Conservation (phyloP, 2,797 vertebrate species). For the Melanotaenia trifasciata region DNA sequence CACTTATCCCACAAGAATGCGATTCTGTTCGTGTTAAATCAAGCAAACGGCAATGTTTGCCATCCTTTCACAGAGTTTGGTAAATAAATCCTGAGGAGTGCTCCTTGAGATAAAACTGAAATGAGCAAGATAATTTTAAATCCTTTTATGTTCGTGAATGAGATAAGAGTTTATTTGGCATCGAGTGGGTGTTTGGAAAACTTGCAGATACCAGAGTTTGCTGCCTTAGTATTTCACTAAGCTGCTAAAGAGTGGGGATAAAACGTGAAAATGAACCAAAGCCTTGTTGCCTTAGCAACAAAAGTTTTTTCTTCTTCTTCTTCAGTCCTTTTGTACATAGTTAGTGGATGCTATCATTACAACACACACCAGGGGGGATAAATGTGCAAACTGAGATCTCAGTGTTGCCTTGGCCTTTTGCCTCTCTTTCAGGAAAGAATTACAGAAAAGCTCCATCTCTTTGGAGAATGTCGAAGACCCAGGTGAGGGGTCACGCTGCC, state of each 20-base stretch:
- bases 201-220: slow-evolving; percentile 22
- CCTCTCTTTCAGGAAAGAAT: slow-evolving; percentile 71
- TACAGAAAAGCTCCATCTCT: slow-evolving; percentile 59
- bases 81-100: slow-evolving; percentile 60
- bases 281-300: slow-evolving; percentile 67
- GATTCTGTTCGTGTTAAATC: slow-evolving; percentile 66
- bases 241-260: slow-evolving; percentile 34
- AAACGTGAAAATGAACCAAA: slow-evolving; percentile 36
- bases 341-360: slow-evolving; percentile 65
- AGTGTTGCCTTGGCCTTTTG: slow-evolving; percentile 65
- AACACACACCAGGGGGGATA: slow-evolving; percentile 58
- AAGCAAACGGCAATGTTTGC: slow-evolving; percentile 67
- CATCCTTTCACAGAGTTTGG: slow-evolving; percentile 54
- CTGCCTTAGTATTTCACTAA: slow-evolving; percentile 38
- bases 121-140: slow-evolving; percentile 29
- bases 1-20: slow-evolving; percentile 68
- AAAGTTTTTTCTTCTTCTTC: slow-evolving; percentile 68
- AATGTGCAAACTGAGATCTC: slow-evolving; percentile 33
- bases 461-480: slow-evolving; percentile 69
- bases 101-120: slow-evolving; percentile 31
- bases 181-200: slow-evolving; percentile 44
- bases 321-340: slow-evolving; percentile 69
- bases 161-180: slow-evolving; percentile 38
- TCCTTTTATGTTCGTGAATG: slow-evolving; percentile 23
- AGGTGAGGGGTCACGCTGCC: slow-evolving; percentile 80